Evolutionary conservation across 2,797 vertebrate species (phyloP).

Genomic region (Glyptemys insculpta): DNA sequence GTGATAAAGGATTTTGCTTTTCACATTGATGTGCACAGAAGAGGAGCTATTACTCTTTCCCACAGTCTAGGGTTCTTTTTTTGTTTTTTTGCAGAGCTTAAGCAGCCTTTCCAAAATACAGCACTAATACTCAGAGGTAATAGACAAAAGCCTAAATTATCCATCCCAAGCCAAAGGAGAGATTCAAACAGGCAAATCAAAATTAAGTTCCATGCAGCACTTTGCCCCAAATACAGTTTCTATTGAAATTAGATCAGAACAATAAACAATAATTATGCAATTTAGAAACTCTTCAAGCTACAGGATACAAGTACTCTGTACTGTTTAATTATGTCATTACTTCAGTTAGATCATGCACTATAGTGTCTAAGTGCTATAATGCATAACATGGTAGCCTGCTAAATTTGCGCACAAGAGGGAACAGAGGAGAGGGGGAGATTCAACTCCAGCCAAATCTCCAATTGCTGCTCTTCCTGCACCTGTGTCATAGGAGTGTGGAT

Average conservation of each 20-base stretch:
- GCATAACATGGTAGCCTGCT: constrained; percentile 43
- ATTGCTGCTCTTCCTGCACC: constrained; percentile 41
- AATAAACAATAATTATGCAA: background rate
- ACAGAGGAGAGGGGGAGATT: background rate
- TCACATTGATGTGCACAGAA: background rate
- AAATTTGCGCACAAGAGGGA: background rate
- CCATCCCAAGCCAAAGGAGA: background rate
- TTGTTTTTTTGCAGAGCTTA: background rate
- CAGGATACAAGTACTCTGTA: constrained; percentile 7
- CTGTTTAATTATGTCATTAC: constrained; percentile 36
- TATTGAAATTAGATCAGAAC: constrained; percentile 26
- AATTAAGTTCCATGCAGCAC: constrained; percentile 17
- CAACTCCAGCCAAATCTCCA: background rate
- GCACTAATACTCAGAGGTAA: background rate
- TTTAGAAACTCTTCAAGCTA: constrained; percentile 27
- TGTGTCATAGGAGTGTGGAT: constrained; percentile 48
- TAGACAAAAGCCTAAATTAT: background rate
- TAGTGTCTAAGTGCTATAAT: constrained; percentile 27
- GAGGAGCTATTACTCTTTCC: background rate
- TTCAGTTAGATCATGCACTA: constrained; percentile 3
- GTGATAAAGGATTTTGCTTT: background rate
- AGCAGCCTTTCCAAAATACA: background rate
- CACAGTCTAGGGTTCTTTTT: background rate
- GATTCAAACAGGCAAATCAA: background rate
- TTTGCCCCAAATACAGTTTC: background rate